Percentiles rank a stretch among this genome's conserved stretches.
These are phyloP conservation scores for Cyrtodaria siliqua DNA, from an alignment of 2,888 invertebrate species.

Conservation along the genomic window DNA sequence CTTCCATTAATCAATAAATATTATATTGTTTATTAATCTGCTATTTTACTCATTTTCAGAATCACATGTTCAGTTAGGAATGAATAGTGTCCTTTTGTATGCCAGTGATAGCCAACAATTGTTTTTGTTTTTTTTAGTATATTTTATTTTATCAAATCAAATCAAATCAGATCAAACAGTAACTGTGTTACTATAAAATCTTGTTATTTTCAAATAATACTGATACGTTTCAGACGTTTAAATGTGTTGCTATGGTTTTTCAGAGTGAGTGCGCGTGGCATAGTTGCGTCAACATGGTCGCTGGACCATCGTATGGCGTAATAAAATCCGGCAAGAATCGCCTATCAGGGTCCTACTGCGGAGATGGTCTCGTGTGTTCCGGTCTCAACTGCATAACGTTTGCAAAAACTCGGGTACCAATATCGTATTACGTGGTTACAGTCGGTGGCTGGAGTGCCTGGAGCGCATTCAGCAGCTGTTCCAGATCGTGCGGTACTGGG, in stretches of 20 bases:
- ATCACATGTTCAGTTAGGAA: too few relatives aligned
- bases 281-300: constrained; percentile 23
- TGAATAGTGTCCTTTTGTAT: too few relatives aligned
- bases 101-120: too few relatives aligned
- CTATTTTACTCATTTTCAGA: too few relatives aligned
- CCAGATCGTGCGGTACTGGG: constrained; percentile 25
- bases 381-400: constrained; percentile 10
- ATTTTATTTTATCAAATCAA: too few relatives aligned
- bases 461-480: constrained; percentile 21
- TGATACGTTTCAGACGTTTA: not conserved
- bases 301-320: constrained; percentile 8
- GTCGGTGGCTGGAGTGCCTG: constrained; percentile 34
- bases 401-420: constrained; percentile 5
- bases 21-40: too few relatives aligned
- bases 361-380: not conserved
- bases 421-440: constrained; percentile 3
- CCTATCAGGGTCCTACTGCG: not conserved
- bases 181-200: too few relatives aligned
- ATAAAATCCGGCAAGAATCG: not conserved
- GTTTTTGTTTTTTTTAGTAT: too few relatives aligned
- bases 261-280: constrained; percentile 8
- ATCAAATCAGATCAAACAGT: too few relatives aligned
- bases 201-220: too few relatives aligned
- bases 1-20: too few relatives aligned
- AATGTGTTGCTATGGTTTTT: not conserved